Conservation (phyloP, 2,113 vertebrate species). For the Gyps fulvus region DNA sequence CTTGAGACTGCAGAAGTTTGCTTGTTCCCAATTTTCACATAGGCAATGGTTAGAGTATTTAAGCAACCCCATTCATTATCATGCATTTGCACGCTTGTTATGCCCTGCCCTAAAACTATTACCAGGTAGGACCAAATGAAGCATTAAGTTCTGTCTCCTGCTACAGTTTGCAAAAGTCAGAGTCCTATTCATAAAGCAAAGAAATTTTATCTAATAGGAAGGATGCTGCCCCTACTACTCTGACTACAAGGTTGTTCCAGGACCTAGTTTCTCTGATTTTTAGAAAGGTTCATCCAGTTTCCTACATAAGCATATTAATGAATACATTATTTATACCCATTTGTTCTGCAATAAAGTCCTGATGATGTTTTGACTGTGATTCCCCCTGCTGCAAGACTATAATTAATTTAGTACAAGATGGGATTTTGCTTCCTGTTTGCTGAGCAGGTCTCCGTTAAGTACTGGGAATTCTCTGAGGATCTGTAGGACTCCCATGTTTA, state of each 20-base stretch:
- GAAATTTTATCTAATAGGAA: neutral
- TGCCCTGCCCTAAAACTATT: neutral
- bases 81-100: neutral
- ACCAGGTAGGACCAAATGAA: neutral
- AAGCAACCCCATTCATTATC: neutral
- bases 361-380: neutral
- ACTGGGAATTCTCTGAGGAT: neutral
- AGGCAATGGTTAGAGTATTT: neutral
- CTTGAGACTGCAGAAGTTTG: neutral
- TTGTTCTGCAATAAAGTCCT: neutral
- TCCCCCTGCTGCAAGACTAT: neutral
- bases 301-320: neutral
- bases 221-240: neutral
- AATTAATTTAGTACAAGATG: neutral
- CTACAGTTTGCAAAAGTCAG: neutral
- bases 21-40: neutral
- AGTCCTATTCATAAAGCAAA: neutral
- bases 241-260: neutral
- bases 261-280: neutral
- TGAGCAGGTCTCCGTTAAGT: neutral
- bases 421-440: neutral
- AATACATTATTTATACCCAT: neutral
- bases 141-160: neutral
- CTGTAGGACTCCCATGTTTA: neutral
- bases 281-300: neutral